Percentiles rank a stretch among this genome's conserved stretches.
Conservation (phyloP, 2,113 vertebrate genomes). For the Archilochus colubris region DNA sequence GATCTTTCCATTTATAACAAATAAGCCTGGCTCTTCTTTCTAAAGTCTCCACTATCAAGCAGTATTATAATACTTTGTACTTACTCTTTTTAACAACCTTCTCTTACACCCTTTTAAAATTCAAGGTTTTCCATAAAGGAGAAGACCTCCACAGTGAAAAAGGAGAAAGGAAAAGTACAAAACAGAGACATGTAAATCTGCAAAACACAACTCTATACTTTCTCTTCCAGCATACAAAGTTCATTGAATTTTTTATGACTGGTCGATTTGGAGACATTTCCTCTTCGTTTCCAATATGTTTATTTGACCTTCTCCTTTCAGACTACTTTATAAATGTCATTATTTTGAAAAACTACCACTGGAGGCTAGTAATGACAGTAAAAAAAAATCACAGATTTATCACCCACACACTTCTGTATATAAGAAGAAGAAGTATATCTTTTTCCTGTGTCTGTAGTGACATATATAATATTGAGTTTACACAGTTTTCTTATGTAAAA, state of each 20-base stretch:
- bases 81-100: neutral
- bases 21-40: neutral
- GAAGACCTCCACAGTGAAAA: neutral
- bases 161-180: neutral
- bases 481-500: neutral
- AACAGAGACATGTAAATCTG: neutral
- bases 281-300: neutral
- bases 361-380: neutral
- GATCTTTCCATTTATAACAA: neutral
- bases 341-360: neutral
- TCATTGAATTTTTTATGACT: neutral
- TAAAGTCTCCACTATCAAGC: neutral
- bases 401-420: neutral
- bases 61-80: neutral
- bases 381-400: neutral
- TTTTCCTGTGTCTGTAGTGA: neutral
- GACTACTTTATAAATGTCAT: neutral
- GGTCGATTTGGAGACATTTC: neutral
- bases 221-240: neutral
- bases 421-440: neutral
- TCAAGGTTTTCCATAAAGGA: neutral
- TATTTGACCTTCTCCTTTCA: neutral
- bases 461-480: neutral
- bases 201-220: neutral
- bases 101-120: neutral